Base-by-base conservation (phyloP, 1,140 invertebrate genomes). In the Bicyclus anynana region DNA sequence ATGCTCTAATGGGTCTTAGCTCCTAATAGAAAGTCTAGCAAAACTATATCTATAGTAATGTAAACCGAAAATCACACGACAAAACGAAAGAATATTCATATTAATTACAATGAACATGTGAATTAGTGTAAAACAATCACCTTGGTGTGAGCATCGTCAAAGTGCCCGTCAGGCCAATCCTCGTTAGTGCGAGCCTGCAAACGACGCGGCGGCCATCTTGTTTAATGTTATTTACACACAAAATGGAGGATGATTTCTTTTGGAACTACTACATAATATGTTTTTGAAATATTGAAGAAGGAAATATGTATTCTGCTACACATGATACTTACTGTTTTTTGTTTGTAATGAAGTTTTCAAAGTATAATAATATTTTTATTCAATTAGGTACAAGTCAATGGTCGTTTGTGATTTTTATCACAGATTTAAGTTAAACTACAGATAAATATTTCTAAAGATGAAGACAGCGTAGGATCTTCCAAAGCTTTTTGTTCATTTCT, bases 101-200 rank as follows among this genome's bases (percentile, higher is more conserved):
- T 47, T 47, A 47, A 14, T 47, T 26, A 4, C 13, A 26, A 27
- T 59, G 56, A 56, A n/a, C n/a, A n/a, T n/a, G n/a, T n/a, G n/a
- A n/a, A n/a, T n/a, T n/a, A 56, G 58, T 65, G 40, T 59, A 65
- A 61, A 61, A 61, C 27, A 37, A 57, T 87, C 82, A 87, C 84
- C 84, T 87, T 87, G 54, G 82, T 83, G 69, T 84, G 77, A 72
- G 73, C 74, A 78, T 85, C 84, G 73, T 85, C 84, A 78, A 62
- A 76, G 59, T 69, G 74, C 67, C 78, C 78, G 69, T 80, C 80
- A 55, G 77, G 75, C 78, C 80, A 83, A 72, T 78, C 84, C 51
- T 68, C 80, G 74, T 84, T 84, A 85, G 78, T 78, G 77, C 70
- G 69, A 65, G 67, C 76, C 84, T 84, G 79, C 49, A 82, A 83